Base-by-base conservation (phyloP, 1,140 invertebrate genomes). In the Helicoverpa zea region DNA sequence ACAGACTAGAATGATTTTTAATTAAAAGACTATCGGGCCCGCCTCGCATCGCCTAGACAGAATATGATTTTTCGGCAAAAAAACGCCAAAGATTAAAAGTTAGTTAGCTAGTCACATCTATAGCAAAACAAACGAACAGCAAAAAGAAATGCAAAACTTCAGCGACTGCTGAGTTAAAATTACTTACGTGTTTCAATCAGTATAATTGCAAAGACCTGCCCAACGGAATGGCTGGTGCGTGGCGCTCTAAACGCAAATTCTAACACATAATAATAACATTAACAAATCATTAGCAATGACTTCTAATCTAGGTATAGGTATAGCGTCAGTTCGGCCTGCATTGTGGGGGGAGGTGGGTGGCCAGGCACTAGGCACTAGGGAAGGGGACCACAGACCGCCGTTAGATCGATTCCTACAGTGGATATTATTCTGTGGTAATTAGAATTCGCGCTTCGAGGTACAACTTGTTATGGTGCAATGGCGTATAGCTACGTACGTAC, bases 401-500 rank as follows among this genome's bases (percentile, higher is more conserved):
- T 91, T 92, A 93, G 91, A 93, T 92, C 92, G 92, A 93, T 92
- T 88, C 86, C 89, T 91, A 92, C 86, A 88, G 86, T 86, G 86
- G 86, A 87, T 91, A 91, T 90, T 90, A 91, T 92, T 91, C 91
- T 85, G 88, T 89, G 88, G 87, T 93, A 92, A 92, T 93, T 93
- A 93, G 92, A 91, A 91, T 91, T 86, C 87, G 88, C 87, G 87
- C 84, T 81, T 82, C 82, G 86, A 88, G 86, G 80, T 88, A 88
- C 83, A 64, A 77, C 59, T 87, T 87, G 83, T 89, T 86, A 86
- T 87, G 75, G 76, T 56, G 64, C 30, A 70, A 68, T 68, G 54
- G 49, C 75, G 61, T 78, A 35, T 66, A 78, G 61, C 14, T 54
- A 51, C 18, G 47, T 4, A 23, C n/a, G n/a, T 5, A 29, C 23